Evolutionary conservation across 2,888 invertebrate genomes (phyloP).

Genomic region (Dioctria rufipes): DNA sequence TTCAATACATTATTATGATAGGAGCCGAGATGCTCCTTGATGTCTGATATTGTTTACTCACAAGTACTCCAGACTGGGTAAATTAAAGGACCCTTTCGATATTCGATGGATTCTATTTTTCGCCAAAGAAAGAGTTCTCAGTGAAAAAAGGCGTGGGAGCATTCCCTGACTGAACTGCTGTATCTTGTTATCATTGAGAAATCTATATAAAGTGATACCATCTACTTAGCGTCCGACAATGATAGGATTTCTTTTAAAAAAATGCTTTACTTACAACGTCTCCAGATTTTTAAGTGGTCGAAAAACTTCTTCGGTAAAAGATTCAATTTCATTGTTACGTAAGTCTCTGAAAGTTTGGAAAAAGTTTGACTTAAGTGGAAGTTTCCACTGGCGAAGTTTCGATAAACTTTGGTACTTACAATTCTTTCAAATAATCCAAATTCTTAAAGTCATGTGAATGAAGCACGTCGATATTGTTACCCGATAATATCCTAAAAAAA

Average conservation of each 20-base stretch:
- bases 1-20: not conserved
- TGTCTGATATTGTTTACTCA: constrained; percentile 66
- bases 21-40: not conserved
- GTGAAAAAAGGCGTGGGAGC: constrained; percentile 68
- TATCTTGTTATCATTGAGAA: constrained; percentile 71
- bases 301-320: constrained; percentile 69
- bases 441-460: constrained; percentile 64
- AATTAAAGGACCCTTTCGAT: constrained; percentile 66
- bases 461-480: constrained; percentile 65
- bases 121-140: constrained; percentile 72
- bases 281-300: constrained; percentile 69
- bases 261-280: constrained; percentile 70
- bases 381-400: not conserved
- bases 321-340: constrained; percentile 71
- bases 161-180: constrained; percentile 65
- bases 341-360: constrained; percentile 70
- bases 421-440: constrained; percentile 65
- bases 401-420: constrained; percentile 64
- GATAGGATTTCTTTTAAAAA: not conserved
- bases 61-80: constrained; percentile 71
- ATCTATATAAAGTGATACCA: constrained; percentile 61
- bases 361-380: not conserved
- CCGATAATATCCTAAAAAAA: constrained; percentile 66
- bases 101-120: constrained; percentile 70
- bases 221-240: not conserved